phyloP scores from a whole-genome alignment of 2,888 invertebrate species.

The Drosophila kanekoi region DNA sequence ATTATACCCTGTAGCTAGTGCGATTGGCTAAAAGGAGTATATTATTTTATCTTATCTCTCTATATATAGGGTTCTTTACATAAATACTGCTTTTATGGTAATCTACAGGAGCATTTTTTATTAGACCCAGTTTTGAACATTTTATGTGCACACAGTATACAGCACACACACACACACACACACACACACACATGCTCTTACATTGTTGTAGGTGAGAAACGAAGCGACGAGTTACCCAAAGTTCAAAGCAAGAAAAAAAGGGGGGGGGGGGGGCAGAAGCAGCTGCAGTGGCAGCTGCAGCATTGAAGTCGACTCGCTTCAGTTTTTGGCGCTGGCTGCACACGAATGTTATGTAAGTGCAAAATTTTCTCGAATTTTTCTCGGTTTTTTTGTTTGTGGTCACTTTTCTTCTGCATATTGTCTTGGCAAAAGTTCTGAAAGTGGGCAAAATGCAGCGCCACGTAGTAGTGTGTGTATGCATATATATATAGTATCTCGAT shows the following conservation, averaged over 20 bases:
- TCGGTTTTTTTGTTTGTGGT: constrained; percentile 36
- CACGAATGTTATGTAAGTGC: constrained; percentile 53
- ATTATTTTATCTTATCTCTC: neutral
- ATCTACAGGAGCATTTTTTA: neutral
- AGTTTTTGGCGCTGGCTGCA: constrained; percentile 28
- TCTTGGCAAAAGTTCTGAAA: constrained; percentile 57
- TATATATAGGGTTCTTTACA: too few relatives aligned
- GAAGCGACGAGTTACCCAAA: constrained; percentile 43
- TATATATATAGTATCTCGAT: constrained; percentile 5
- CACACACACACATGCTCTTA: neutral
- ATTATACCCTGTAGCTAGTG: too few relatives aligned
- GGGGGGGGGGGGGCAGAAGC: too few relatives aligned
- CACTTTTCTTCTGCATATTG: constrained; percentile 40
- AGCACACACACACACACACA: neutral
- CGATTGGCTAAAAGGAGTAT: too few relatives aligned
- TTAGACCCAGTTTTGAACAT: neutral
- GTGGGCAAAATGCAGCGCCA: constrained; percentile 52
- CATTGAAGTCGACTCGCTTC: constrained; percentile 48
- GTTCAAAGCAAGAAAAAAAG: constrained; percentile 45
- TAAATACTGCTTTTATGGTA: too few relatives aligned
- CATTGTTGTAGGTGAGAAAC: constrained; percentile 51
- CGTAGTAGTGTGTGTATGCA: constrained; percentile 12
- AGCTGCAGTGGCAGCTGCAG: constrained; percentile 25
- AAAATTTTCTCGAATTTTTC: constrained; percentile 42
- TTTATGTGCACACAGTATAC: constrained; percentile 24